Percentiles rank a stretch among this genome's conserved stretches.
phyloP scores from a whole-genome alignment of 1,140 invertebrate species.

The Alviniconcha marisindica region DNA sequence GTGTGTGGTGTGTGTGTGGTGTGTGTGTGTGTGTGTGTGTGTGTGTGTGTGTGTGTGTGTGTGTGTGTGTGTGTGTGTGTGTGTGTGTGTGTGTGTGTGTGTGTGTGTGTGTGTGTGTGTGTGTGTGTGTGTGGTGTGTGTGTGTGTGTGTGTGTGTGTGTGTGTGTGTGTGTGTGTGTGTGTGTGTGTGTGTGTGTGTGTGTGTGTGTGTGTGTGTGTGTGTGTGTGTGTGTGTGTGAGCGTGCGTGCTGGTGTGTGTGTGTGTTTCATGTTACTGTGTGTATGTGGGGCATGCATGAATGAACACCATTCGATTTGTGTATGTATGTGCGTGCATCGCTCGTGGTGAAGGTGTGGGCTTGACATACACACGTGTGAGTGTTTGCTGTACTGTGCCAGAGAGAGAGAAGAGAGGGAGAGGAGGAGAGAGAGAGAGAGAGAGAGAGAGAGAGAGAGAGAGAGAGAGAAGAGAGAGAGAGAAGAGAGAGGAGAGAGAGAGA shows the following conservation, averaged over 20 bases:
- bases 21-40: background rate
- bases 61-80: constrained; percentile 8
- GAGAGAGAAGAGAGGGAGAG: background rate
- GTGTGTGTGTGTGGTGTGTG: background rate
- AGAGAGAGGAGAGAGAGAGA: too few relatives aligned
- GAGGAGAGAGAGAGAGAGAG: background rate
- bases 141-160: background rate
- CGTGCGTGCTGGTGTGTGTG: too few relatives aligned
- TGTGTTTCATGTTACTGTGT: too few relatives aligned
- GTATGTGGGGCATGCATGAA: too few relatives aligned
- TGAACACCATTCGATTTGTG: background rate
- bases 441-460: too few relatives aligned
- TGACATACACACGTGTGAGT: too few relatives aligned
- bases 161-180: background rate
- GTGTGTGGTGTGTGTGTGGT: background rate
- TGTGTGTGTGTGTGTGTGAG: constrained; percentile 6
- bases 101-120: constrained; percentile 16
- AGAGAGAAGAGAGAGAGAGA: too few relatives aligned
- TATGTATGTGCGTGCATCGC: background rate
- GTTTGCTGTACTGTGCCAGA: too few relatives aligned
- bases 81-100: constrained; percentile 11
- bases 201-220: constrained; percentile 12
- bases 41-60: background rate
- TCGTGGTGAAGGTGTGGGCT: too few relatives aligned
- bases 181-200: constrained; percentile 14